phyloP scores from a whole-genome alignment of 64 coral and sea anemone species.

The Actinia tenebrosa region DNA sequence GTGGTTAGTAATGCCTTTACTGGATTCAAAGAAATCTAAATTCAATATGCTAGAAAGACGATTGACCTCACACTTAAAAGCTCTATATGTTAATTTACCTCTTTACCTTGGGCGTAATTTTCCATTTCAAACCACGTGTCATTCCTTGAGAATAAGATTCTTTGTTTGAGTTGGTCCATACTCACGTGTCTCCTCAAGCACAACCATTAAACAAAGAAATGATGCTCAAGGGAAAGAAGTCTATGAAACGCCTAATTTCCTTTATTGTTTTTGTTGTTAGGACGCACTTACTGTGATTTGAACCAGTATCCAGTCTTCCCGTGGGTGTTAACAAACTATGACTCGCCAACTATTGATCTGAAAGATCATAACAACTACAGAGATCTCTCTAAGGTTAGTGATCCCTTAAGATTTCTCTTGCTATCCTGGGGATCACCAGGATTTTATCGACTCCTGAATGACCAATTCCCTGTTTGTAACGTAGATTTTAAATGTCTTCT shows the following conservation, averaged over 20 bases:
- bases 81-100: neutral
- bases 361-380: constrained; percentile 76
- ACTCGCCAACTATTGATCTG: constrained; percentile 68
- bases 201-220: too few species aligned
- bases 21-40: too few species aligned
- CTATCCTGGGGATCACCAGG: neutral
- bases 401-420: neutral
- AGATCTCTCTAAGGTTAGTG: constrained; percentile 78
- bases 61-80: too few species aligned
- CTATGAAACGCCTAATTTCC: neutral
- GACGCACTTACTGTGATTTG: constrained; percentile 86
- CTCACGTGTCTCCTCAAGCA: too few species aligned
- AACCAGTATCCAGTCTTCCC: constrained; percentile 99
- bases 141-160: too few species aligned
- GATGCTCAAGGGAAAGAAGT: neutral
- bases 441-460: neutral
- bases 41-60: too few species aligned
- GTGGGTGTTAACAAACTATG: constrained; percentile 88
- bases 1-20: too few species aligned
- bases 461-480: too few species aligned
- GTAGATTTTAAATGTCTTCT: too few species aligned
- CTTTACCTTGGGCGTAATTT: too few species aligned
- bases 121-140: too few species aligned
- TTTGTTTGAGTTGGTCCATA: too few species aligned
- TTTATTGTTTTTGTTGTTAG: constrained; percentile 25